Evolutionary conservation across 2,888 invertebrate genomes (phyloP), one percentile per base, ranked within the genome.

Genomic region (Oxycera nigricornis): DNA sequence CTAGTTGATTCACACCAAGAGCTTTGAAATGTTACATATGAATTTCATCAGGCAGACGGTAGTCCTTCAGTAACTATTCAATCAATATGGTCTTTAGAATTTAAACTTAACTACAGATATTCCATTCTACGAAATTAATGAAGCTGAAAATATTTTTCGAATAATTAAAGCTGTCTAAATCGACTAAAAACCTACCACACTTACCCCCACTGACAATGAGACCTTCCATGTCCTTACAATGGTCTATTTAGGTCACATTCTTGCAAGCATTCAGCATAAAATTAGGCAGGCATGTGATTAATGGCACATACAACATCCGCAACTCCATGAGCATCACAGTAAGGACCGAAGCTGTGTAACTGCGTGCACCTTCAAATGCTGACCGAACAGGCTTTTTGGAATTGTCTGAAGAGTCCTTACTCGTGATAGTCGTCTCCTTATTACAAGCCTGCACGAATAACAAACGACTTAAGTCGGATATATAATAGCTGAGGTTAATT

Each of bases 401-500:
- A n/a, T 61, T 9, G 7, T 31, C 61, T 3, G 17, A 6, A n/a
- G 30, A 31, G 31, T 61, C 61, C 61, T 61, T 61, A 31, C 61
- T 61, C 31, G 9, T 35, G 31, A 20, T 35, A 61, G 30, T 61
- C 61, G 31, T 61, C 31, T n/a, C 14, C 30, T 61, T 35, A 61
- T 61, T 61, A 61, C 30, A 26, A 28, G 17, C 28, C 28, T 11
- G 28, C 24, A 57, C 57, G 17, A 57, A 17, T n/a, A 31, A 17
- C 31, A 26, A 28, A 1, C 28, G 14, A 30, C 3, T 7, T 17
- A 61, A 31, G 30, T 31, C 61, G 28, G 50, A 68, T 68, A 62
- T 62, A 68, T 46, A 50, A 68, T 68, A 68, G 67, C 46, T 50
- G 24, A 68, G 28, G 28, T 68, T 68, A 68, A 68, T 68, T 68